These are phyloP conservation scores for Atlantisia rogersi DNA, from an alignment of 2,113 vertebrate species.

Conservation along the genomic window DNA sequence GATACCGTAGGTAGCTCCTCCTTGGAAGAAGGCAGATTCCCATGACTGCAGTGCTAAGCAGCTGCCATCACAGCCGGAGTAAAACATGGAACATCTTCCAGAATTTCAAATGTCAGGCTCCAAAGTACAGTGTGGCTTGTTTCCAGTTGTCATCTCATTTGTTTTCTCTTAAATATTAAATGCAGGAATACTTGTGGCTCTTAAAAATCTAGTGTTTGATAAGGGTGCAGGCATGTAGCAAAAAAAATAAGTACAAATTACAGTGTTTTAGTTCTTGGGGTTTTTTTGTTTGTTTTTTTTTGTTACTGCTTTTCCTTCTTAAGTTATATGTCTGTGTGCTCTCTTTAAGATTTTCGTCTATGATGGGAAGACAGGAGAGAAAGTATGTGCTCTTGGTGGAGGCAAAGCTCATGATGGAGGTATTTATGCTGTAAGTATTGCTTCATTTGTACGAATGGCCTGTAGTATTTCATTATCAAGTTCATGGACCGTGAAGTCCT, in stretches of 20 bases:
- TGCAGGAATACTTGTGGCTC: background rate
- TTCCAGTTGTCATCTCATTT: background rate
- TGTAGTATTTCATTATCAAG: background rate
- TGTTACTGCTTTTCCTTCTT: background rate
- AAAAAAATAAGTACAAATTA: background rate
- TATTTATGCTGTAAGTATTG: slow-evolving; percentile 90
- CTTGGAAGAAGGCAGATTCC: background rate
- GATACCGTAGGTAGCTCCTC: background rate
- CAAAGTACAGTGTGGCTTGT: background rate
- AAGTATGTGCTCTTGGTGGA: slow-evolving; percentile 81
- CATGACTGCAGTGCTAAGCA: background rate
- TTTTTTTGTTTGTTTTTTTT: background rate
- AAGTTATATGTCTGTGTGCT: background rate
- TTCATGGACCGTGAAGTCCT: background rate
- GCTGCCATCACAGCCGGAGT: background rate
- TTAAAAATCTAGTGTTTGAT: background rate
- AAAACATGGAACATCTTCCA: background rate
- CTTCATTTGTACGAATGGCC: background rate
- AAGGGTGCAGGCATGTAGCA: background rate
- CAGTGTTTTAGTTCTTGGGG: background rate
- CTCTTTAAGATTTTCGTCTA: slow-evolving; percentile 84
- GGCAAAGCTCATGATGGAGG: slow-evolving; percentile 93
- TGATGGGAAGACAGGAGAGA: slow-evolving; percentile 87
- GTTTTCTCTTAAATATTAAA: background rate
- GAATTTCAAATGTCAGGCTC: background rate